A percentile compares a stretch with the other conserved stretches of the same genome.
These are phyloP conservation scores for Galbula dea DNA, from an alignment of 2,113 vertebrate species.

Conservation along the genomic window DNA sequence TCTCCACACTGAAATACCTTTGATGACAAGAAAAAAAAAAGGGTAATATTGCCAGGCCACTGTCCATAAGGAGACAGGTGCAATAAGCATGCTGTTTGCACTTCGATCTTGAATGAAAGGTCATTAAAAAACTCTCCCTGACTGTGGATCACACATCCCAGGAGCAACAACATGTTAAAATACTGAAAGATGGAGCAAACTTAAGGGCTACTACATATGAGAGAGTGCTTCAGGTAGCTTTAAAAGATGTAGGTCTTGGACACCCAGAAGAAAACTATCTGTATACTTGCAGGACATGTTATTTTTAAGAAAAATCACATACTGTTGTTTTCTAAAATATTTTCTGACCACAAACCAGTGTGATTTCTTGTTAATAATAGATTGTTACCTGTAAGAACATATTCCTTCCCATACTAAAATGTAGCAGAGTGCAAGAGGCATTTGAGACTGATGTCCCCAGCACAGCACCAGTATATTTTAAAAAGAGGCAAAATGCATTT, in stretches of 20 bases:
- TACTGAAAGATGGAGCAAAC: neutral
- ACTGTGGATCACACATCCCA: neutral
- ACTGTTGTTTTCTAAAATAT: neutral
- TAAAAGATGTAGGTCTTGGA: neutral
- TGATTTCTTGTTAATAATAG: neutral
- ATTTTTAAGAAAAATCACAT: neutral
- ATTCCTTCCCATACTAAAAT: neutral
- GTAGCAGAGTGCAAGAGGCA: neutral
- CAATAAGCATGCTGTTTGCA: neutral
- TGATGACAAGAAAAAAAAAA: neutral
- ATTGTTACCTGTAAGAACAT: neutral
- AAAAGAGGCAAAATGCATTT: conserved; percentile 20
- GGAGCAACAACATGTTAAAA: neutral
- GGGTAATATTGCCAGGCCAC: neutral
- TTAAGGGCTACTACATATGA: neutral
- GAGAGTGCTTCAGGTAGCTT: neutral
- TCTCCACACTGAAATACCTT: neutral
- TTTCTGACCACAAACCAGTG: neutral
- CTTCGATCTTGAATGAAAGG: neutral
- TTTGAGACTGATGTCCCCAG: neutral
- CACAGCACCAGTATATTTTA: conserved; percentile 22
- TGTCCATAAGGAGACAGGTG: neutral
- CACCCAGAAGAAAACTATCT: neutral
- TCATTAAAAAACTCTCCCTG: neutral
- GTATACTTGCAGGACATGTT: neutral